These are phyloP conservation scores for Theretra japonica DNA, from an alignment of 2,888 invertebrate genomes.

Conservation along the genomic window DNA sequence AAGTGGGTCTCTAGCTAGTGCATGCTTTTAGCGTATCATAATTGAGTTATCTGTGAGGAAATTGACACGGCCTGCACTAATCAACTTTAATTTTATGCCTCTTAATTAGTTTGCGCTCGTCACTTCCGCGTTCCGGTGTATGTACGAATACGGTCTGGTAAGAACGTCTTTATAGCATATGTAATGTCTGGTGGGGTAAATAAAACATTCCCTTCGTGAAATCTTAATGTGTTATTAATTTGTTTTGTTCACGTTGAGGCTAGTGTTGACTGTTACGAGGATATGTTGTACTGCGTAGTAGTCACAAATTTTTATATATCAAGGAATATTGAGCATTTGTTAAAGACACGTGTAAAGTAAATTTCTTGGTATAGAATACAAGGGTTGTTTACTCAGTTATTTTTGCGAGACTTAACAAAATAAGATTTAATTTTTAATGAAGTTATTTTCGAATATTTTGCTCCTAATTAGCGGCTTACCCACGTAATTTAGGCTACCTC, in stretches of 20 bases:
- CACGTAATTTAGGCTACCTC: too few relatives aligned
- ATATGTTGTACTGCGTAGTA: background rate
- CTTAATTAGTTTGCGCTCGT: background rate
- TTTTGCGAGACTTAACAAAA: too few relatives aligned
- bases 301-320: background rate
- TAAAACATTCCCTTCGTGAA: background rate
- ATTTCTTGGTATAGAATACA: background rate
- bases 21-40: conserved; percentile 45
- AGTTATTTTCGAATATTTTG: too few relatives aligned
- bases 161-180: background rate
- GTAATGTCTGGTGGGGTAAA: background rate
- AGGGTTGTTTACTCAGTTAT: background rate
- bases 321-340: background rate
- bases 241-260: too few relatives aligned
- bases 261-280: background rate
- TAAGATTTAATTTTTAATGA: too few relatives aligned
- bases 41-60: conserved; percentile 41
- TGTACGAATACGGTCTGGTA: background rate
- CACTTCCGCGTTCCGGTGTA: background rate
- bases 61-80: conserved; percentile 33
- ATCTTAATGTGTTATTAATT: background rate
- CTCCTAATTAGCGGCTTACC: too few relatives aligned
- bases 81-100: background rate
- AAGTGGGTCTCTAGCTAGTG: conserved; percentile 6
- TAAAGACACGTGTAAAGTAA: too few relatives aligned